Evolutionary conservation across 2,113 vertebrate species (phyloP).

Genomic region (Xenopus tropicalis): DNA sequence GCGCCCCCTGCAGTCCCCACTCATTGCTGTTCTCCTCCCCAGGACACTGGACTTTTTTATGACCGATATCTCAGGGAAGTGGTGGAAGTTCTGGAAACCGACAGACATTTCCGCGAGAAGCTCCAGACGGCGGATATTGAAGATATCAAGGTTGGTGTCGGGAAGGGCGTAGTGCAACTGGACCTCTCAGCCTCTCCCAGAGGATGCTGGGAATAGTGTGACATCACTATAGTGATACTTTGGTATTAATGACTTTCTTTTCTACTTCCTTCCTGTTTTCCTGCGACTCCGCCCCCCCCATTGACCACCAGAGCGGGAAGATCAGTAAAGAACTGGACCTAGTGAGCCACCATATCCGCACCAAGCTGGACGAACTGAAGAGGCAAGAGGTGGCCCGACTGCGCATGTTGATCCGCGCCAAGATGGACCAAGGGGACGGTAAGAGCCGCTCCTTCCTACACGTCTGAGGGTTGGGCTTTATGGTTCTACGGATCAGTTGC

Average conservation of each 20-base stretch:
- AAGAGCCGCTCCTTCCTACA: conserved; percentile 57
- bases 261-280: too few species aligned
- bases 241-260: too few species aligned
- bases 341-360: conserved; percentile 92
- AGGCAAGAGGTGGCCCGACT: conserved; percentile 91
- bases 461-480: neutral
- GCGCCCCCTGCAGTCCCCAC: too few species aligned
- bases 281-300: neutral
- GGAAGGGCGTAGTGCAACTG: too few species aligned
- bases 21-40: neutral
- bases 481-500: neutral
- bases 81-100: conserved; percentile 96
- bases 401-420: conserved; percentile 92
- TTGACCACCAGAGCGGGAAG: conserved; percentile 77
- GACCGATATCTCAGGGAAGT: conserved; percentile 97
- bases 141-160: conserved; percentile 85
- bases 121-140: conserved; percentile 96
- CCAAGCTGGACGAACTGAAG: conserved; percentile 91
- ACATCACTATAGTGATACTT: too few species aligned
- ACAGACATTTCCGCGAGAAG: conserved; percentile 95
- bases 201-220: too few species aligned
- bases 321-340: conserved; percentile 94
- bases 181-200: too few species aligned
- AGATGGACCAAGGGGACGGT: conserved; percentile 86
- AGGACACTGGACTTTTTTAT: conserved; percentile 97